Evolutionary conservation across 53 echinoderm and acorn worm species (phyloP).

Genomic region (Stichopus horrens): DNA sequence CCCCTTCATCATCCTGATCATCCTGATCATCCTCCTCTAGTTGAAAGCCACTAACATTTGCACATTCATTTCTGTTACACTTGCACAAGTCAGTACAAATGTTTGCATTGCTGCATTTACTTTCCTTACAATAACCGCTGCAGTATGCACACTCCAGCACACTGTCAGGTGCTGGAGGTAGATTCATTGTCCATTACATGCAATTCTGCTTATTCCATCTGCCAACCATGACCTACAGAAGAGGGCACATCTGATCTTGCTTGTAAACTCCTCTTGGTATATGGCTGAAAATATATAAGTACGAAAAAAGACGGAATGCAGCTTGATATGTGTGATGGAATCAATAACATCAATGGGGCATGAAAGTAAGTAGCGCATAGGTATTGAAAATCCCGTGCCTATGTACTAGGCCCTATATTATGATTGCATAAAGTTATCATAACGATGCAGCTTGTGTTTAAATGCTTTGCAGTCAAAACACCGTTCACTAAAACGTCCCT

Average conservation of each 20-base stretch:
- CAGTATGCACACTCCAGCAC: conserved; percentile 56
- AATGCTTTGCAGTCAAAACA: too few relatives aligned
- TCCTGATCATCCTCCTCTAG: neutral
- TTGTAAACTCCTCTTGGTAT: conserved; percentile 44
- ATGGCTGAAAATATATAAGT: neutral
- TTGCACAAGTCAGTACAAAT: conserved; percentile 48
- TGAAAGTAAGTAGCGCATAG: too few relatives aligned
- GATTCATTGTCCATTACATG: conserved; percentile 49
- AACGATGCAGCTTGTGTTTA: too few relatives aligned
- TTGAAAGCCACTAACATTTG: conserved; percentile 40
- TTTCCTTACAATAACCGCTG: conserved; percentile 39
- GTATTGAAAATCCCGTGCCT: too few relatives aligned
- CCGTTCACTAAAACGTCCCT: too few relatives aligned
- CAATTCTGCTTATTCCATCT: conserved; percentile 45
- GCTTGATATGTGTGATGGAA: too few relatives aligned
- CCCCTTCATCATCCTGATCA: conserved; percentile 22
- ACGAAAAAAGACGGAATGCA: neutral
- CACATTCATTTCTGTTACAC: conserved; percentile 53
- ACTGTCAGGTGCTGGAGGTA: conserved; percentile 54
- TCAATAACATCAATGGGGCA: too few relatives aligned
- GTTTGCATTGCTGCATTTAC: conserved; percentile 14
- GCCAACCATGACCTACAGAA: conserved; percentile 53
- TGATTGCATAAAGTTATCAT: too few relatives aligned
- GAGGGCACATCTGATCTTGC: conserved; percentile 44
- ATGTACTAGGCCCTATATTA: too few relatives aligned